phyloP scores from a whole-genome alignment of 2,888 invertebrate species.

The Augiades crinisus region DNA sequence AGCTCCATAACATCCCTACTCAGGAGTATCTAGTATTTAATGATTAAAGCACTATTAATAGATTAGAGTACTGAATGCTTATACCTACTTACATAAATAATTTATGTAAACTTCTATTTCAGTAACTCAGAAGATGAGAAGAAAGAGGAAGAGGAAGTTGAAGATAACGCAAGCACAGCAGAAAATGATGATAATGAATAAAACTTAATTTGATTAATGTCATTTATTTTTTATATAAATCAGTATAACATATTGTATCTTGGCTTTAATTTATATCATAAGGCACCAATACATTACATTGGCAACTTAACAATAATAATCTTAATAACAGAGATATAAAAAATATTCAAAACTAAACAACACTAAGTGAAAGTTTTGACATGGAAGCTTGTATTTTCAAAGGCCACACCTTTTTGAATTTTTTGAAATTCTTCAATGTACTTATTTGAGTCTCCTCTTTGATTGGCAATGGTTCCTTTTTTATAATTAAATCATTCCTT shows the following conservation, averaged over 20 bases:
- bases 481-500: conserved; percentile 59
- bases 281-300: conserved; percentile 19
- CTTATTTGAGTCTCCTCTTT: conserved; percentile 38
- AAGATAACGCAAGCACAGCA: conserved; percentile 28
- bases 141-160: conserved; percentile 31
- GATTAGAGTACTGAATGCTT: no score
- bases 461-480: conserved; percentile 51
- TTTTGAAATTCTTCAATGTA: conserved; percentile 63
- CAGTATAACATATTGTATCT: conserved; percentile 17
- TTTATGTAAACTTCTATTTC: conserved; percentile 32
- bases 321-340: neutral
- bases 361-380: conserved; percentile 21
- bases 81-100: no score
- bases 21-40: no score
- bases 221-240: conserved; percentile 25
- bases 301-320: conserved; percentile 3
- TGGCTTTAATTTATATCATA: conserved; percentile 15
- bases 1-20: no score
- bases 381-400: conserved; percentile 55
- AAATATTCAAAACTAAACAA: conserved; percentile 4
- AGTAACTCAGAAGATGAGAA: conserved; percentile 37
- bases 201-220: conserved; percentile 23
- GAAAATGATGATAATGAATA: conserved; percentile 32
- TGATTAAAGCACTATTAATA: no score
- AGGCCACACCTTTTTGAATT: conserved; percentile 74